Evolutionary conservation across 1,140 invertebrate species (phyloP), one percentile per base, ranked within the genome.

Genomic region (Lepidurus arcticus): DNA sequence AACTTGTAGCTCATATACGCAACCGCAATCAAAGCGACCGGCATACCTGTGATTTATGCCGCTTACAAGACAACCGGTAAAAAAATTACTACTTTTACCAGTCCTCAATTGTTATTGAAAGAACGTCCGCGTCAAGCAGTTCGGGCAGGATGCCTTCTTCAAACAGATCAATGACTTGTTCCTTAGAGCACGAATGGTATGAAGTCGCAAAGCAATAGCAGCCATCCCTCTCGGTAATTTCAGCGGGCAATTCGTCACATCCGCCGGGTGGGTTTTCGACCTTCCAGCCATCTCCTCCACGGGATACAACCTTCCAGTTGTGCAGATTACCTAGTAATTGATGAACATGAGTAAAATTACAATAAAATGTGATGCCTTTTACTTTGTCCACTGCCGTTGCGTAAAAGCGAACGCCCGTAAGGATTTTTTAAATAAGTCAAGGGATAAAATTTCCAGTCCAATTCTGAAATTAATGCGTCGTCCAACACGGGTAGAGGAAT

Each of bases 161-260:
- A 13, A 82, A 42, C 8, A 87, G 80, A 81, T 87, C 79, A 74
- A 88, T 82, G 5, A 78, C 73, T 82, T 88, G 87, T 47, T 76
- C 10, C 81, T 87, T 87, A 6, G 53, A 76, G 75, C 84, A 86
- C n/a, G 45, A 73, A 6, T 44, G 7, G 78, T 84, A 87, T 5
- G 86, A 87, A 6, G 87, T 87, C 11, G 83, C 84, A 81, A 87
- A 88, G 79, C 87, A 88, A 34, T 10, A 74, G 78, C 73, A n/a
- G 73, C 76, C 73, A 42, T 74, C 75, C 1, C 24, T 9, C 21
- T 11, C 0, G 13, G 73, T 74, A 76, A 78, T 76, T 76, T 81
- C 78, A 16, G 16, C 26, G 16, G 81, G 80, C 3, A 81, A 75
- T 42, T 53, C 76, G 42, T 81, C 81, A 80, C 78, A 78, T 10